A percentile compares a stretch with the other conserved stretches of the same genome.
Evolutionary conservation across 1,140 invertebrate genomes (phyloP).

Genomic region (Brachionus plicatilis): DNA sequence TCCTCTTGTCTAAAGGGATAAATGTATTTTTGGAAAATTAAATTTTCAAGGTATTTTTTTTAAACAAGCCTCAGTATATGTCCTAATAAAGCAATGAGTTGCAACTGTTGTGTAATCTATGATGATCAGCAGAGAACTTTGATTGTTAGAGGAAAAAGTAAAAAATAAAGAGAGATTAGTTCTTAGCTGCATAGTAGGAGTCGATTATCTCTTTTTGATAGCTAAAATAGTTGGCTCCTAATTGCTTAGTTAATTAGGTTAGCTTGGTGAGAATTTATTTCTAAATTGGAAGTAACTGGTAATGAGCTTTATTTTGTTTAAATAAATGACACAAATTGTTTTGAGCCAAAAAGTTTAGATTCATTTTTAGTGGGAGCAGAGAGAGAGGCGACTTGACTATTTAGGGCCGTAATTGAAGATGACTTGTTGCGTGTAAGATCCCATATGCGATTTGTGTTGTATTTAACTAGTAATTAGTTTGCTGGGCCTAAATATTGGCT

Average conservation of each 20-base stretch:
- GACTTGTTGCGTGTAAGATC: neutral
- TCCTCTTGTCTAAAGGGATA: no score
- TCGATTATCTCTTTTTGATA: neutral
- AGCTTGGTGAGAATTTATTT: neutral
- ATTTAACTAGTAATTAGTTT: conserved; percentile 10
- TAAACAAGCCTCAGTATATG: no score
- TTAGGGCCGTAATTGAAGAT: neutral
- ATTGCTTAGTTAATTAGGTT: neutral
- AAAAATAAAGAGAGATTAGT: neutral
- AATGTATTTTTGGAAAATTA: no score
- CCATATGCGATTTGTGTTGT: neutral
- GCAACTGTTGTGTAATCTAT: no score
- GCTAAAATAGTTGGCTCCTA: neutral
- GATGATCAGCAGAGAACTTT: neutral
- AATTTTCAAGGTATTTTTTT: no score
- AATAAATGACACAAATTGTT: neutral
- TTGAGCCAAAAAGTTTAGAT: neutral
- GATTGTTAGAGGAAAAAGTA: neutral
- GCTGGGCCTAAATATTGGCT: neutral
- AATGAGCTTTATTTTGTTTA: neutral
- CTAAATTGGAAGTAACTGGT: neutral
- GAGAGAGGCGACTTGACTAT: neutral
- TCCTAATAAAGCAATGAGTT: no score
- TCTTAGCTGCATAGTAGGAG: neutral
- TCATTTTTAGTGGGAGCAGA: neutral